These are phyloP conservation scores for Gobionotothen gibberifrons DNA, from an alignment of 2,797 vertebrate genomes.

Conservation along the genomic window DNA sequence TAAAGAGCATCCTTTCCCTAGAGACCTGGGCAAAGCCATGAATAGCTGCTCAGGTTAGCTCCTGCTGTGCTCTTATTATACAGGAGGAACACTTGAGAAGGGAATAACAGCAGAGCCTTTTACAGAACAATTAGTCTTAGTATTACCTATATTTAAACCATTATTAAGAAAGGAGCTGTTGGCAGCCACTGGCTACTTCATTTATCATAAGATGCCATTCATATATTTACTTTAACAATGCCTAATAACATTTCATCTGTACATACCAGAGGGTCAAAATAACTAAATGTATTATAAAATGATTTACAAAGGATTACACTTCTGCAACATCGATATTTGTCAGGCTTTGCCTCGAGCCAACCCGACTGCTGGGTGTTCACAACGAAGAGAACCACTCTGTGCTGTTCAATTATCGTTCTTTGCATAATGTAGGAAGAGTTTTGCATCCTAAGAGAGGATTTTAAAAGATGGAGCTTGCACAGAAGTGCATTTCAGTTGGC, in stretches of 20 bases:
- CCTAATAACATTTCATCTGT: not conserved
- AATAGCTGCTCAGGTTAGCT: constrained; percentile 27
- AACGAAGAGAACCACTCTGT: constrained; percentile 14
- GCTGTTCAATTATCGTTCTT: constrained; percentile 50
- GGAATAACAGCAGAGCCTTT: constrained; percentile 1
- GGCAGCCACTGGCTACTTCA: not conserved
- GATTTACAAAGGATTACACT: constrained; percentile 15
- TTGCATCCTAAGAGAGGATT: constrained; percentile 61
- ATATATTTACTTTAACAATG: not conserved
- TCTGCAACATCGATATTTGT: constrained; percentile 11
- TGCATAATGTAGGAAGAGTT: constrained; percentile 38
- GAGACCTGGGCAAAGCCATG: constrained; percentile 14
- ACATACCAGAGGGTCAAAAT: not conserved
- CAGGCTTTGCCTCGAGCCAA: constrained; percentile 9
- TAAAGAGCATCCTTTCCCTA: constrained; percentile 30
- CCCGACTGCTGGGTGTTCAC: constrained; percentile 15
- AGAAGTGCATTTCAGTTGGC: constrained; percentile 59
- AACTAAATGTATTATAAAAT: not conserved
- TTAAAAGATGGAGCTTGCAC: constrained; percentile 48
- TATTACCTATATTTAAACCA: not conserved
- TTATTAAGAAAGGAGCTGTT: not conserved
- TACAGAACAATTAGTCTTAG: not conserved
- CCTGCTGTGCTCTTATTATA: constrained; percentile 28
- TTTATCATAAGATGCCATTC: not conserved
- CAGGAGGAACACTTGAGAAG: not conserved